A percentile compares a stretch with the other conserved stretches of the same genome.
phyloP scores from a whole-genome alignment of 1,140 invertebrate species.

The Palaemon carinicauda region DNA sequence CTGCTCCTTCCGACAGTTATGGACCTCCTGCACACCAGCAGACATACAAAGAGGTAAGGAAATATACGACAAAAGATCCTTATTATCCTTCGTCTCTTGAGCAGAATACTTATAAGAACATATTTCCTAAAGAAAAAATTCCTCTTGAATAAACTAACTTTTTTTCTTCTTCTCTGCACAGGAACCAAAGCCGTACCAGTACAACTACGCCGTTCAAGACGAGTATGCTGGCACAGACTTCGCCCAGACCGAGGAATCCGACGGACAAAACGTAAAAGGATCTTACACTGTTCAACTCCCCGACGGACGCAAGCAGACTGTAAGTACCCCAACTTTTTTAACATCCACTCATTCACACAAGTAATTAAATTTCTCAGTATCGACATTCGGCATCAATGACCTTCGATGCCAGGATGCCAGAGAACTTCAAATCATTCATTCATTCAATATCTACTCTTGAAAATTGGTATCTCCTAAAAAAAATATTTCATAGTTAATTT shows the following conservation, averaged over 20 bases:
- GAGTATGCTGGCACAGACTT: conserved; percentile 60
- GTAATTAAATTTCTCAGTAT: no score
- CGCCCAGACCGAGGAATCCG: conserved; percentile 59
- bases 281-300: conserved; percentile 61
- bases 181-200: conserved; percentile 57
- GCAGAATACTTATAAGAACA: no score
- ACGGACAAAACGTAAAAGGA: conserved; percentile 59
- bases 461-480: no score
- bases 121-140: background rate
- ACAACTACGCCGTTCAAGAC: conserved; percentile 59
- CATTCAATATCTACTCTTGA: no score
- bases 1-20: conserved; percentile 36
- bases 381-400: no score
- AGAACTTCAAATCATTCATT: no score
- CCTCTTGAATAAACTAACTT: background rate
- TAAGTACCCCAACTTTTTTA: conserved; percentile 6
- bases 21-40: background rate
- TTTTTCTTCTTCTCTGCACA: background rate
- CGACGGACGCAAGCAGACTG: conserved; percentile 61
- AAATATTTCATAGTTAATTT: no score
- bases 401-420: no score
- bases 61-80: background rate
- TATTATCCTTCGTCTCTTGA: no score
- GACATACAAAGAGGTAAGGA: conserved; percentile 33
- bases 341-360: no score